Evolutionary conservation across 2,113 vertebrate species (phyloP).

Genomic region (Balaenoptera acutorostrata): DNA sequence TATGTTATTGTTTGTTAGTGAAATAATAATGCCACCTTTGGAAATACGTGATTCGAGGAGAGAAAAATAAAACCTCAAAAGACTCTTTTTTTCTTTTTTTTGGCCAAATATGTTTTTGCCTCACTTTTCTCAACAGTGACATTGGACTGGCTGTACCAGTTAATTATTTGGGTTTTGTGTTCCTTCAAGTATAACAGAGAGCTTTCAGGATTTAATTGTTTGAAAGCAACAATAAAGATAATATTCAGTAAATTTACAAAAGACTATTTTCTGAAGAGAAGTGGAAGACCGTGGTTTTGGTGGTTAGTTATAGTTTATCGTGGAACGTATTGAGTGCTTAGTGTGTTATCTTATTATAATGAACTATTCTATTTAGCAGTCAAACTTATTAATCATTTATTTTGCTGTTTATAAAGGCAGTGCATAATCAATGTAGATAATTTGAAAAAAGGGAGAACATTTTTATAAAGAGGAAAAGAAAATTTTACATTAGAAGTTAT

Average conservation of each 20-base stretch:
- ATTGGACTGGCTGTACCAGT: neutral
- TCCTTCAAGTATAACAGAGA: neutral
- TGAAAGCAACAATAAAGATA: neutral
- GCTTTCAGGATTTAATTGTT: neutral
- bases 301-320: neutral
- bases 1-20: neutral
- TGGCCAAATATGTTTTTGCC: neutral
- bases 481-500: neutral
- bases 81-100: neutral
- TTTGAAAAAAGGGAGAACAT: neutral
- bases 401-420: neutral
- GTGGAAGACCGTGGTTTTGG: neutral
- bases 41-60: neutral
- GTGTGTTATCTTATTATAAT: neutral
- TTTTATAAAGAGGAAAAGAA: neutral
- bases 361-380: neutral
- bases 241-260: conserved; percentile 15
- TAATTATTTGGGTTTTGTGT: neutral
- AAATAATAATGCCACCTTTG: neutral
- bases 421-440: neutral
- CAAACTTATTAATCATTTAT: conserved; percentile 11
- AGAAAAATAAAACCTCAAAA: conserved; percentile 3
- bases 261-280: neutral
- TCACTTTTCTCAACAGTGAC: neutral
- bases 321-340: neutral